phyloP scores from a whole-genome alignment of 2,888 invertebrate species.

The Epirrhoe tristata region DNA sequence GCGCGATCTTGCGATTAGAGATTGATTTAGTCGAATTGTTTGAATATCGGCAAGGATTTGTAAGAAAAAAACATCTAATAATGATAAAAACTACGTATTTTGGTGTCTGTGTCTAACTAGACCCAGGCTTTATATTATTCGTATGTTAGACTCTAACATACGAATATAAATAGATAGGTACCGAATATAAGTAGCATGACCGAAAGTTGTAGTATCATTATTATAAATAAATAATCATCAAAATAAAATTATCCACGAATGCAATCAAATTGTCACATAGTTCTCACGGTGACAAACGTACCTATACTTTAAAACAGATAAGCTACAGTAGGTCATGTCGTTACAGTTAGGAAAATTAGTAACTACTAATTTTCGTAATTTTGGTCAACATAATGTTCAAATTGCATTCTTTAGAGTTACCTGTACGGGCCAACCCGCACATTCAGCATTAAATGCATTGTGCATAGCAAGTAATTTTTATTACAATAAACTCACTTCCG shows the following conservation, averaged over 20 bases:
- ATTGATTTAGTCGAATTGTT: background rate
- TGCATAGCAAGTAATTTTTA: no score
- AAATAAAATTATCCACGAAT: slow-evolving; percentile 37
- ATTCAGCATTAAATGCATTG: no score
- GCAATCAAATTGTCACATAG: slow-evolving; percentile 46
- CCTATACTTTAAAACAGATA: slow-evolving; percentile 45
- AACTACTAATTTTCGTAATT: background rate
- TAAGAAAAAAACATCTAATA: no score
- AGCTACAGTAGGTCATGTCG: slow-evolving; percentile 37
- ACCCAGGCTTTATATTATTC: no score
- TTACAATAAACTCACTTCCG: no score
- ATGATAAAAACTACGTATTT: background rate
- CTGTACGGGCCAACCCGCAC: no score
- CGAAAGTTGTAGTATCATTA: no score
- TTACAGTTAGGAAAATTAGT: slow-evolving; percentile 17
- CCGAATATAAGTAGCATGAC: background rate
- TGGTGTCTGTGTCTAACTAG: no score
- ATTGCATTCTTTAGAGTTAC: background rate
- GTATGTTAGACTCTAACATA: no score
- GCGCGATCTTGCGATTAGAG: background rate
- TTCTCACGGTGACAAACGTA: slow-evolving; percentile 51
- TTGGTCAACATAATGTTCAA: background rate
- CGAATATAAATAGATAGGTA: no score
- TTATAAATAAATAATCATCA: no score
- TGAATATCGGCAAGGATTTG: background rate